Base-by-base conservation (phyloP, 92 coral and sea anemone species). In the Parazoanthus darwini region DNA sequence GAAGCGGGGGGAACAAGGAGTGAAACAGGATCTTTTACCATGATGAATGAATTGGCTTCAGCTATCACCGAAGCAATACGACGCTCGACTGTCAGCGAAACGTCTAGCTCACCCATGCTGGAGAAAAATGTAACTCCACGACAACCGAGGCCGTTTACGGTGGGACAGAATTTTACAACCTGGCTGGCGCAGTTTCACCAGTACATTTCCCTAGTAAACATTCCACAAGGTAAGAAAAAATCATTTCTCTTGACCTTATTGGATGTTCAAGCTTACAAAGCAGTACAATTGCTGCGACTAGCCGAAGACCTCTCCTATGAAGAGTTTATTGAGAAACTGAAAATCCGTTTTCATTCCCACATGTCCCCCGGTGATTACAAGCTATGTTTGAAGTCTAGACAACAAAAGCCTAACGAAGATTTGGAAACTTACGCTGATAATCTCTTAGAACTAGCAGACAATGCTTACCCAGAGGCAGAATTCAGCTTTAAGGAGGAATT, bases 381-480 rank as follows among this genome's bases (percentile, higher is more conserved):
- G 73, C 23, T 86, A 65, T 29, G 33, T 2, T 68, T 85, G 39
- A 63, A 77, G 22, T 14, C 90, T 25, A 81, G 89, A 13, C 80
- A 65, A 44, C 89, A 89, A 23, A 48, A 76, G 33, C 39, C 48
- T 6, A 44, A 87, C 26, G 84, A 90, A 38, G 92, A 78, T 20
- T 10, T 63, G 26, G 91, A 89, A 25, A 71, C 46, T 20, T 91
- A 68, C 50, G 92, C 91, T 13, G 93, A 91, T 59, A 73, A 67
- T 37, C 76, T 89, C 26, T 23, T 91, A 23, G 88, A 84, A 23
- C 44, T 91, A 25, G 91, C 90, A 7, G 91, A 91, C 26, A 88
- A 88, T 76, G 91, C 91, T 6, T 89, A 91, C 89, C 89, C 93
- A 20, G 75, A 54, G 20, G 91, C 92, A 29, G 92, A 85, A 36